Conservation (phyloP, 2,888 invertebrate species). For the Caradrina kadenii region DNA sequence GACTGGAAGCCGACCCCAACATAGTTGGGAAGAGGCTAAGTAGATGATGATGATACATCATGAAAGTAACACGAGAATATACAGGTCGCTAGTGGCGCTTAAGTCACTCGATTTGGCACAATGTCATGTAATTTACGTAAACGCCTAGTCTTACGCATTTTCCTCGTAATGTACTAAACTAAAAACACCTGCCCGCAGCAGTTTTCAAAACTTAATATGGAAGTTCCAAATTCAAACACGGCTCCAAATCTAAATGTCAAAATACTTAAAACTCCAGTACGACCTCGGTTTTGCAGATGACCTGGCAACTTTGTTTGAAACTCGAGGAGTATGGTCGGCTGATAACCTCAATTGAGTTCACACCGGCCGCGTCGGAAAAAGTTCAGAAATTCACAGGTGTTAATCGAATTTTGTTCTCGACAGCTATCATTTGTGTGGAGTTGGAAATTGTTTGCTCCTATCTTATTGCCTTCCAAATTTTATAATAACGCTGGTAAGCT, state of each 20-base stretch:
- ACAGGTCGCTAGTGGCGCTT: not conserved
- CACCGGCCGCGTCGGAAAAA: slow-evolving; percentile 43
- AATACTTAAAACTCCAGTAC: slow-evolving; percentile 20
- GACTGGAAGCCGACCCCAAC: no score
- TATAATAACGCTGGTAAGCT: not conserved
- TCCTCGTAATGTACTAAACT: not conserved
- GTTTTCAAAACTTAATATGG: not conserved
- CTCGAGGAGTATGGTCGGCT: slow-evolving; percentile 23
- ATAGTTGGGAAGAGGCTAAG: no score
- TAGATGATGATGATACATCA: no score
- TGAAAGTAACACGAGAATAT: not conserved
- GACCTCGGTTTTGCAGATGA: slow-evolving; percentile 24
- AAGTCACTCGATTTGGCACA: no score
- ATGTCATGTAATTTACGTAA: no score
- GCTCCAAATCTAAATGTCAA: slow-evolving; percentile 8
- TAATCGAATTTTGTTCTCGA: slow-evolving; percentile 58
- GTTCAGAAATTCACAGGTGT: slow-evolving; percentile 53
- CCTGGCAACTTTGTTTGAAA: slow-evolving; percentile 37
- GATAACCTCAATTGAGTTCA: slow-evolving; percentile 51
- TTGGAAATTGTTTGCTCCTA: slow-evolving; percentile 45
- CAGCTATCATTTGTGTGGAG: slow-evolving; percentile 44
- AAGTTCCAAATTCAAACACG: slow-evolving; percentile 3
- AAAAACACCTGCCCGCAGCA: not conserved
- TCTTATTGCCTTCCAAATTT: slow-evolving; percentile 28
- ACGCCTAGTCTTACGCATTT: no score